These are phyloP conservation scores for Clarias batrachus DNA, from an alignment of 2,113 vertebrate species.

Conservation along the genomic window DNA sequence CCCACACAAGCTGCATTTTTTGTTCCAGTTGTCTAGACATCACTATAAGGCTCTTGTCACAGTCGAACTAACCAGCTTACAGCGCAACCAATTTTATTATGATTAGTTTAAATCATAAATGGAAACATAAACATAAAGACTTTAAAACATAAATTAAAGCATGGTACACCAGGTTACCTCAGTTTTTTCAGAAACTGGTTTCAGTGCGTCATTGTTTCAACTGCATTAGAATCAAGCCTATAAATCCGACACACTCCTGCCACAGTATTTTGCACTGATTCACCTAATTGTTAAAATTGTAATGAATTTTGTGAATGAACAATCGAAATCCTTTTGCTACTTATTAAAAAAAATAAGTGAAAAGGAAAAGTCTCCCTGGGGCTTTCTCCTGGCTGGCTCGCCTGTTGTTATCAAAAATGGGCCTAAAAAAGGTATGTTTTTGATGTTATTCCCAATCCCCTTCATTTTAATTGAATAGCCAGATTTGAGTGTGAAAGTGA, in stretches of 20 bases:
- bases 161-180: background rate
- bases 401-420: background rate
- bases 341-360: background rate
- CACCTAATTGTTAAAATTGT: background rate
- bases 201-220: background rate
- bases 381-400: background rate
- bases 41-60: too few species aligned
- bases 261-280: background rate
- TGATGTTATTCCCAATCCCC: background rate
- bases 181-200: background rate
- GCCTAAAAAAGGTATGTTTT: background rate
- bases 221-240: background rate
- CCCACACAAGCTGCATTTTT: too few species aligned
- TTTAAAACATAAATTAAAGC: background rate
- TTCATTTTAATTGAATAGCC: background rate
- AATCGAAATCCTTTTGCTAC: background rate
- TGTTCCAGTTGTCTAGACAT: too few species aligned
- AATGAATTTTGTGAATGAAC: too few species aligned
- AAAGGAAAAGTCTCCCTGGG: background rate
- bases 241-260: background rate
- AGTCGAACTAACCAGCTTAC: too few species aligned
- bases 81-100: too few species aligned
- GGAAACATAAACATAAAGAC: background rate
- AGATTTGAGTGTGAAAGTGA: background rate
- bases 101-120: background rate